A percentile compares a stretch with the other conserved stretches of the same genome.
Conservation (phyloP, 2,797 vertebrate genomes). For the Dendrocincla fuliginosa region DNA sequence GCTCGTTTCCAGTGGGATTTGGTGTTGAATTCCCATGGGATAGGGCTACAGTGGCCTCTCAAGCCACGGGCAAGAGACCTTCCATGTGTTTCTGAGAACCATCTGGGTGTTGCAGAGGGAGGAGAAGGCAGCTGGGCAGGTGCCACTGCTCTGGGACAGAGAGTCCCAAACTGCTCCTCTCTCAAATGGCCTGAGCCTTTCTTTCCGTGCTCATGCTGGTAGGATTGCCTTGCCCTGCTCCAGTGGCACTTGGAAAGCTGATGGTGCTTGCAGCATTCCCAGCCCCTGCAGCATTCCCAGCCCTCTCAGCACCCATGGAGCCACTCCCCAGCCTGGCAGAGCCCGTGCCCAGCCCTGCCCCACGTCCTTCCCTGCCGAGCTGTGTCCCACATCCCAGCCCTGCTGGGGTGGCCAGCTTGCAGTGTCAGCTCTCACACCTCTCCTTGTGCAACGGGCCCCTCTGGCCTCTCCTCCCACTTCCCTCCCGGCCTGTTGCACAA, state of each 20-base stretch:
- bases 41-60: not conserved
- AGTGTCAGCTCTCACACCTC: not conserved
- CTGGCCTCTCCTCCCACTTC: not conserved
- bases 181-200: not conserved
- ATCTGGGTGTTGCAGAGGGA: not conserved
- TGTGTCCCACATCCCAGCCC: not conserved
- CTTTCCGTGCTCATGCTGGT: rapidly evolving
- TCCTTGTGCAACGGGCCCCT: not conserved
- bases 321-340: not conserved
- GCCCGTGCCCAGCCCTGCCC: not conserved
- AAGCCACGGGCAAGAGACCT: not conserved
- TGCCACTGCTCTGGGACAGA: not conserved
- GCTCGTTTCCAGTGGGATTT: rapidly evolving
- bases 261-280: not conserved
- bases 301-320: not conserved
- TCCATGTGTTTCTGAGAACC: not conserved
- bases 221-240: not conserved
- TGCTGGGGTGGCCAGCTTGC: rapidly evolving
- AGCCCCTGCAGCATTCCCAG: not conserved
- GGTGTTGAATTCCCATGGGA: rapidly evolving
- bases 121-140: not conserved
- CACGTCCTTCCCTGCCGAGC: not conserved
- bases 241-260: rapidly evolving
- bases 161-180: not conserved
- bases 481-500: not conserved